A percentile compares a stretch with the other conserved stretches of the same genome.
Conservation (phyloP, 2,113 vertebrate species). For the Platysternon megacephalum region DNA sequence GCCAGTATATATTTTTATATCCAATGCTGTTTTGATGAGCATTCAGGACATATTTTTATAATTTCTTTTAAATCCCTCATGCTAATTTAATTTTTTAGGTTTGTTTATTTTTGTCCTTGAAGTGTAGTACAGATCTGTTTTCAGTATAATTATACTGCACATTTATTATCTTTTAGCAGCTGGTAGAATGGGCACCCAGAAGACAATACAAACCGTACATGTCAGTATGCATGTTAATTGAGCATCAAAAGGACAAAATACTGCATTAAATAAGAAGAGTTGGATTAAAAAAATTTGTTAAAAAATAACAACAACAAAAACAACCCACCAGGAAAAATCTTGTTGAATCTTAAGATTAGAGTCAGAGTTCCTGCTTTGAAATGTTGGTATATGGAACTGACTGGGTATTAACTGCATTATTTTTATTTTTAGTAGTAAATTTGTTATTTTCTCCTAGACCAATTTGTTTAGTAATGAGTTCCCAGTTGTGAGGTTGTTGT, state of each 20-base stretch:
- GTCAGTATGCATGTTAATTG: background rate
- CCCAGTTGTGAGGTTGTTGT: background rate
- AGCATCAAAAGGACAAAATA: background rate
- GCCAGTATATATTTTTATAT: conserved; percentile 3
- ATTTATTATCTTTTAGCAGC: background rate
- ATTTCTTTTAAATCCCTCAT: conserved; percentile 40
- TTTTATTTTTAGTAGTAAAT: background rate
- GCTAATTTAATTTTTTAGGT: conserved; percentile 21
- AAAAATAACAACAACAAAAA: background rate
- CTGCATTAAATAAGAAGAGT: background rate
- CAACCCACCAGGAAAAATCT: background rate
- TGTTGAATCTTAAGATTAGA: background rate
- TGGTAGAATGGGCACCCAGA: background rate
- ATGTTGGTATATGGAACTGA: background rate
- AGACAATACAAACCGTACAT: background rate
- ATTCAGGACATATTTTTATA: conserved; percentile 36
- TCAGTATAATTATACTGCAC: conserved; percentile 10
- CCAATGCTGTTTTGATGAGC: conserved; percentile 35
- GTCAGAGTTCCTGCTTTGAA: background rate
- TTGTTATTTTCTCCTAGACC: background rate
- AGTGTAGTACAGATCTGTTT: conserved; percentile 17
- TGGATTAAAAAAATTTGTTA: background rate
- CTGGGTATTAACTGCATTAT: background rate
- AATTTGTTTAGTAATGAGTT: background rate
- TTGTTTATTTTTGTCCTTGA: conserved; percentile 24